Evolutionary conservation across 2,888 invertebrate genomes (phyloP), one percentile per base, ranked within the genome.

Genomic region (Epistrophe eligans): DNA sequence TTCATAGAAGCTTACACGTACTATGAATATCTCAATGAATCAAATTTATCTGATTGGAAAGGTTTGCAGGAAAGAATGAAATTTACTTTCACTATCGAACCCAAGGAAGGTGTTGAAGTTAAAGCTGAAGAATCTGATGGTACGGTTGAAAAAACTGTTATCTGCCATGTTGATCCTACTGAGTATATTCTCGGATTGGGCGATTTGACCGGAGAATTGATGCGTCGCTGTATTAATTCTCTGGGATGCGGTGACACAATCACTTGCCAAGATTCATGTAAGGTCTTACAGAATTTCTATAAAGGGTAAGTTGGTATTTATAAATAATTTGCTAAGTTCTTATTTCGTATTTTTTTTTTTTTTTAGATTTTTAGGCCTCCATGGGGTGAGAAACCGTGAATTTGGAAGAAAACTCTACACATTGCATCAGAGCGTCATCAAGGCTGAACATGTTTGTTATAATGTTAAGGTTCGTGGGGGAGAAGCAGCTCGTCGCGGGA

Each of bases 191-290:
- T 98, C 52, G 98, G 98, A 0, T 92, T 98, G 45, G 96, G 96
- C 0, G 98, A 98, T 93, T 94, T 98, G 38, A 97, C 97, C 0
- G 98, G 98, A 0, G 98, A 98, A 92, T 92, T 98, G 57, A 98
- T 98, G 98, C 94, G 98, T 67, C 95, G 96, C 89, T 97, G 97
- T 73, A 97, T 98, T 9, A 97, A 96, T 91, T 96, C 96, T 89
- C 94, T 98, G 77, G 95, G 96, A 0, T 94, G 95, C 82, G 97
- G 97, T 0, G 96, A 97, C 88, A 94, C 95, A 15, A 94, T 95
- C 4, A 95, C 95, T 60, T 97, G 97, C 91, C 95, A 95, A 90
- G 94, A 95, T 74, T 95, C 95, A 1, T 97, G 97, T 90, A 94
- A 94, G 80, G 95, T 96, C 89, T 94, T 98, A n/a, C 95, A 96